Conservation (phyloP, 2,888 invertebrate genomes). For the Perizoma affinitatum region DNA sequence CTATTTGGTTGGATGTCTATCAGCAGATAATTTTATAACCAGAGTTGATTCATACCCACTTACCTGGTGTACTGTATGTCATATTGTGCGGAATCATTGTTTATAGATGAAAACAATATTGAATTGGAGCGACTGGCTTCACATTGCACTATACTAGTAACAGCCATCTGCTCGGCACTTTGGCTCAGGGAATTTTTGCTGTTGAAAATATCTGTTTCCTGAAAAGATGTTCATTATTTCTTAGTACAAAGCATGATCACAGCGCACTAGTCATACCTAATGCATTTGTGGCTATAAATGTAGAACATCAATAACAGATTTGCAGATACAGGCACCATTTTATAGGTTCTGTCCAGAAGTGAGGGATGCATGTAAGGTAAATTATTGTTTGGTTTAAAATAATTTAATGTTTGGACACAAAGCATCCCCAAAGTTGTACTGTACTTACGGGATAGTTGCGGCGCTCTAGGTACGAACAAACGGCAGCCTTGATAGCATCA, state of each 20-base stretch:
- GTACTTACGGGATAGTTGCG: constrained; percentile 86
- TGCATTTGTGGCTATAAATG: too few relatives aligned
- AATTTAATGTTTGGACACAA: not conserved
- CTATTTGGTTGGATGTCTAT: too few relatives aligned
- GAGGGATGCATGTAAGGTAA: not conserved
- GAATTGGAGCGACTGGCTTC: constrained; percentile 90
- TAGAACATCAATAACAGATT: not conserved
- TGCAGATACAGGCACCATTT: too few relatives aligned
- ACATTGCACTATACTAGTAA: constrained; percentile 87
- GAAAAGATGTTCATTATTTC: constrained; percentile 14
- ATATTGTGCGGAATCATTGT: constrained; percentile 88
- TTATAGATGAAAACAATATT: constrained; percentile 90
- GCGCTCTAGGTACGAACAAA: constrained; percentile 87
- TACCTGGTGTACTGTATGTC: constrained; percentile 90
- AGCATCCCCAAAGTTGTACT: too few relatives aligned
- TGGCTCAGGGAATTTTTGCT: constrained; percentile 83
- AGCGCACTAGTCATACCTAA: too few relatives aligned
- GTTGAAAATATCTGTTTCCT: constrained; percentile 86
- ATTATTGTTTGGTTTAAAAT: not conserved
- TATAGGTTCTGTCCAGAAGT: too few relatives aligned
- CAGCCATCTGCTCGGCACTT: constrained; percentile 87
- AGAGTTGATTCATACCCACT: not conserved
- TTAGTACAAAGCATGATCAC: too few relatives aligned
- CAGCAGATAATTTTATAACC: too few relatives aligned
- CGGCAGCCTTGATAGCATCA: constrained; percentile 87